phyloP scores from a whole-genome alignment of 2,113 vertebrate genomes.

The Herpailurus yagouaroundi region DNA sequence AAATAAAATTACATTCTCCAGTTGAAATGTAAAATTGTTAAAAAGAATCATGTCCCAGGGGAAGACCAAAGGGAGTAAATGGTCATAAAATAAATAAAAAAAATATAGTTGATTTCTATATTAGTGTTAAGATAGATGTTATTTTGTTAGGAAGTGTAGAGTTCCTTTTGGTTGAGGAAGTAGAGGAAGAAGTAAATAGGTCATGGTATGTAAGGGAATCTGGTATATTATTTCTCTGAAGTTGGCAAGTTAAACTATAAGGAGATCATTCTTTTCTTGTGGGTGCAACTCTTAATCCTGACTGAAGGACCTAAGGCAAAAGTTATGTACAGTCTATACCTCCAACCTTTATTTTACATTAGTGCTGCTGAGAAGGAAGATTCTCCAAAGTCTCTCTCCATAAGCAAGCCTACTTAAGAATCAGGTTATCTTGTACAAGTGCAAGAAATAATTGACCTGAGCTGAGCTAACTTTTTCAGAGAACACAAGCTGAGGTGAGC shows the following conservation, averaged over 20 bases:
- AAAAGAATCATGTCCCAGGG: neutral
- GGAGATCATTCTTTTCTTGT: constrained; percentile 28
- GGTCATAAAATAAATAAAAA: constrained; percentile 33
- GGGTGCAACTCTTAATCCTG: neutral
- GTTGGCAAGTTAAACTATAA: constrained; percentile 28
- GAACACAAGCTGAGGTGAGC: neutral
- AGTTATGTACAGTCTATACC: neutral
- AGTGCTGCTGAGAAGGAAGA: neutral
- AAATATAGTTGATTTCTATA: constrained; percentile 43
- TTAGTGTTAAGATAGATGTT: constrained; percentile 32
- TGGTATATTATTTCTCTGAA: constrained; percentile 53
- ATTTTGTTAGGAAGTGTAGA: constrained; percentile 65
- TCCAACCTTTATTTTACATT: neutral
- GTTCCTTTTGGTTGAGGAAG: constrained; percentile 52
- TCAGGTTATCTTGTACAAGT: constrained; percentile 17
- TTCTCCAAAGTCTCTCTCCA: neutral
- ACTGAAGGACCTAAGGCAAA: constrained; percentile 32
- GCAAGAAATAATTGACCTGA: constrained; percentile 35
- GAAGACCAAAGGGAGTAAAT: neutral
- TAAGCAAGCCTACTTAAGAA: constrained; percentile 19
- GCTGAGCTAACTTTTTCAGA: constrained; percentile 42
- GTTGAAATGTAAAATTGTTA: constrained; percentile 24
- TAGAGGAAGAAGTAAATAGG: neutral
- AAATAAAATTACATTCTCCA: constrained; percentile 31
- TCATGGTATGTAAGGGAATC: neutral